Percentiles rank a stretch among this genome's conserved stretches.
Evolutionary conservation across 2,113 vertebrate genomes (phyloP).

Genomic region (Carassius gibelio): DNA sequence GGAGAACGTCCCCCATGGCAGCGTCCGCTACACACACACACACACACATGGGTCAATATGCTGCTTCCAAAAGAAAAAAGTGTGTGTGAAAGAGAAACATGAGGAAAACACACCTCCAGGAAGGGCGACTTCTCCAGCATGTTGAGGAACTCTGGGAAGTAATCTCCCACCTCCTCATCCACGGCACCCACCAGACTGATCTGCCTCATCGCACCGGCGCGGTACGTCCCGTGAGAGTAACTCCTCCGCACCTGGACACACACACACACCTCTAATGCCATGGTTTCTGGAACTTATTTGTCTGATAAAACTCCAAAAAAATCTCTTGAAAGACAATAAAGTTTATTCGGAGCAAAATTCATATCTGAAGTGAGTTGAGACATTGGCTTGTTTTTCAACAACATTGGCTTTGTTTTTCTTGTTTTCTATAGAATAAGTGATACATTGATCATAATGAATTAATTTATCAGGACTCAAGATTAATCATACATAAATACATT

Average conservation of each 20-base stretch:
- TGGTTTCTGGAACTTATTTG: background rate
- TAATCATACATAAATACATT: no score
- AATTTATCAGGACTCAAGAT: no score
- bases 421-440: no score
- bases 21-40: slow-evolving; percentile 79
- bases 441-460: no score
- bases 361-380: no score
- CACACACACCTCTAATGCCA: background rate
- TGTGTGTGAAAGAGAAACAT: background rate
- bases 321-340: background rate
- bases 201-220: slow-evolving; percentile 96
- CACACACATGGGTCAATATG: background rate
- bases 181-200: slow-evolving; percentile 98
- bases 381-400: background rate
- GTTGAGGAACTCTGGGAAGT: slow-evolving; percentile 95
- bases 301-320: background rate
- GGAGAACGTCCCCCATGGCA: slow-evolving; percentile 95
- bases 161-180: slow-evolving; percentile 97
- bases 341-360: background rate
- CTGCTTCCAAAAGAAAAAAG: background rate
- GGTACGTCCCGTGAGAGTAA: slow-evolving; percentile 95
- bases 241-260: slow-evolving; percentile 91
- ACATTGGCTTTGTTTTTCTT: background rate
- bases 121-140: slow-evolving; percentile 96
- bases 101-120: slow-evolving; percentile 81